These are phyloP conservation scores for Thryonomys swinderianus DNA, from an alignment of 2,113 vertebrate species.

Conservation along the genomic window DNA sequence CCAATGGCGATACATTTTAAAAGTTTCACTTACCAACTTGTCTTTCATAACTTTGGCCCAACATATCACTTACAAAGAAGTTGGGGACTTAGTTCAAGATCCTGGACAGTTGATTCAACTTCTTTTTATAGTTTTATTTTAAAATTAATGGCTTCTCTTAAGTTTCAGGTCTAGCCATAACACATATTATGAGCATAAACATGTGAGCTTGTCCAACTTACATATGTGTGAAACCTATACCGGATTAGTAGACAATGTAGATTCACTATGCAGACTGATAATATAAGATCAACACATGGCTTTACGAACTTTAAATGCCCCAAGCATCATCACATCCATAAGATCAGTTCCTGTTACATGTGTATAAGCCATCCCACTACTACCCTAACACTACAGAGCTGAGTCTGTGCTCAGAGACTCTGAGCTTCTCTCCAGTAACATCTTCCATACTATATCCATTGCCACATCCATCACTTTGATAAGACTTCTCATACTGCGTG, in stretches of 20 bases:
- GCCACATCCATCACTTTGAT: not conserved
- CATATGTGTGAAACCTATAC: not conserved
- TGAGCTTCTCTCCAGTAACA: not conserved
- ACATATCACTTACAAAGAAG: slow-evolving; percentile 56
- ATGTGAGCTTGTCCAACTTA: slow-evolving; percentile 12
- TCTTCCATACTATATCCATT: not conserved
- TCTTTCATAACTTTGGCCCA: slow-evolving; percentile 74
- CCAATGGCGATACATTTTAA: slow-evolving; percentile 77
- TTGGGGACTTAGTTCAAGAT: slow-evolving; percentile 31
- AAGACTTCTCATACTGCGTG: not conserved
- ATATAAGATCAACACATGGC: not conserved
- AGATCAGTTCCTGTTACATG: not conserved
- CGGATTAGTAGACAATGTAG: not conserved
- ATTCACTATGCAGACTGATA: not conserved
- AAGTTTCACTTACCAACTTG: slow-evolving; percentile 78
- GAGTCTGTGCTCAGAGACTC: not conserved
- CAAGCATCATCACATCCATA: not conserved
- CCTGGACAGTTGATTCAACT: not conserved
- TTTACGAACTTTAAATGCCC: not conserved
- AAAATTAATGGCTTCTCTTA: not conserved
- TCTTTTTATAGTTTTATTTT: not conserved
- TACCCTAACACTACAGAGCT: not conserved
- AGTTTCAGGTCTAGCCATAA: not conserved
- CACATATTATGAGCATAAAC: not conserved
- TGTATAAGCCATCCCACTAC: not conserved